A percentile compares a stretch with the other conserved stretches of the same genome.
Conservation (phyloP, 1,140 invertebrate species). For the Orchesella cincta region DNA sequence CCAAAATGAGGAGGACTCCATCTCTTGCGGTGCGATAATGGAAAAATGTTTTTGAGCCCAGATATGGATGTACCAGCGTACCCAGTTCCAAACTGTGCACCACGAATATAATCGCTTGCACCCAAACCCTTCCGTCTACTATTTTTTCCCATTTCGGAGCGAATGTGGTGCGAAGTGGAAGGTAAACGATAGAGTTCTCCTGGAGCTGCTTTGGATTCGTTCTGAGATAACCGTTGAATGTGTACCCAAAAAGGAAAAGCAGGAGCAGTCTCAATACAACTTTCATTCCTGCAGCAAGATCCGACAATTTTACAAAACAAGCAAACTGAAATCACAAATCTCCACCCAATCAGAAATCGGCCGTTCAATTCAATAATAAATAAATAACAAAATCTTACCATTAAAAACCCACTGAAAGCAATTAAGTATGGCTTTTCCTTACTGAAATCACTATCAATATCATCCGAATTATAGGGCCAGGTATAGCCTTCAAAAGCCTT, state of each 20-base stretch:
- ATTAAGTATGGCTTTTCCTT: no score
- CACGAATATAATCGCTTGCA: conserved; percentile 1
- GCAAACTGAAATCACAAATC: no score
- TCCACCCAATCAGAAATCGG: no score
- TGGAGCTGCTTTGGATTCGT: background rate
- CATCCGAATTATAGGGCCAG: no score
- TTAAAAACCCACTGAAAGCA: no score
- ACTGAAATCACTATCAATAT: no score
- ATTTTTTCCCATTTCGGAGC: background rate
- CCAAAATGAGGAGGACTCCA: conserved; percentile 22
- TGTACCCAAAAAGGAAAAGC: background rate
- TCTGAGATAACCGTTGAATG: background rate
- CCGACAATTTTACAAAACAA: background rate
- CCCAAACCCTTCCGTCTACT: background rate
- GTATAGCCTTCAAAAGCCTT: no score
- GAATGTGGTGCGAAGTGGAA: background rate
- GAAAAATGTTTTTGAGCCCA: conserved; percentile 35
- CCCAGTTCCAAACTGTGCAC: conserved; percentile 1
- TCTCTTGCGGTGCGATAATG: conserved; percentile 35
- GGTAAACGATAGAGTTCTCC: background rate
- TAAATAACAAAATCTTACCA: no score
- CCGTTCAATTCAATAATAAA: no score
- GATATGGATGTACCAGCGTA: conserved; percentile 11
- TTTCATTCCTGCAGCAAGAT: background rate
- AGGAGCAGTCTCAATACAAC: background rate